These are phyloP conservation scores for Phycodurus eques DNA, from an alignment of 2,113 vertebrate genomes.

Conservation along the genomic window DNA sequence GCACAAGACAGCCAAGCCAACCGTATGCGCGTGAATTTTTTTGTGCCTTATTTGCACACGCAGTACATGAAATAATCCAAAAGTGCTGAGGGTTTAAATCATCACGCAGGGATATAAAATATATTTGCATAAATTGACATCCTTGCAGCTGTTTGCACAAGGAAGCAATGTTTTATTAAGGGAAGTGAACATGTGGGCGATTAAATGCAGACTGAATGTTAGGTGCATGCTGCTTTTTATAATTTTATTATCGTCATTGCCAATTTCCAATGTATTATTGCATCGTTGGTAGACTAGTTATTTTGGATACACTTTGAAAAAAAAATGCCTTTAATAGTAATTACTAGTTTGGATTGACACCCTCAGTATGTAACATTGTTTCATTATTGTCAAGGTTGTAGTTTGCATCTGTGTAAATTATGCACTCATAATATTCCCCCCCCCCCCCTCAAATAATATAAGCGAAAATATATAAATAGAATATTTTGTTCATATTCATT, in stretches of 20 bases:
- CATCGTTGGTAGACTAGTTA: neutral
- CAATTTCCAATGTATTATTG: neutral
- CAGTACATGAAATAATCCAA: conserved; percentile 97
- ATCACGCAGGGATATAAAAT: conserved; percentile 81
- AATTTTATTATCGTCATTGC: neutral
- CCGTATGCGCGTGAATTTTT: conserved; percentile 69
- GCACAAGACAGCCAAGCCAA: neutral
- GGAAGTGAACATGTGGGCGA: conserved; percentile 37
- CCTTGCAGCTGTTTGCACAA: conserved; percentile 96
- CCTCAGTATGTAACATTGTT: neutral
- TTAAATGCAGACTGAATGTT: conserved; percentile 31
- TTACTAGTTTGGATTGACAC: neutral
- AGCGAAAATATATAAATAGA: neutral
- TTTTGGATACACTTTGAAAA: neutral
- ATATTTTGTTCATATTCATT: neutral
- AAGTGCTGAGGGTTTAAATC: conserved; percentile 74
- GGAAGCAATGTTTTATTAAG: conserved; percentile 89
- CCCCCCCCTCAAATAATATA: too few species aligned
- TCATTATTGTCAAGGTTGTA: neutral
- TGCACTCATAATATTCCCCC: too few species aligned
- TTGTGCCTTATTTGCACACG: conserved; percentile 99
- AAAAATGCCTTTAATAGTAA: neutral
- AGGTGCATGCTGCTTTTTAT: conserved; percentile 26
- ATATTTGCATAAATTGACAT: conserved; percentile 99
- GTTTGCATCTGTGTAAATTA: neutral